Evolutionary conservation across 2,888 invertebrate species (phyloP), one percentile per base, ranked within the genome.

Genomic region (Caenorhabditis angaria): DNA sequence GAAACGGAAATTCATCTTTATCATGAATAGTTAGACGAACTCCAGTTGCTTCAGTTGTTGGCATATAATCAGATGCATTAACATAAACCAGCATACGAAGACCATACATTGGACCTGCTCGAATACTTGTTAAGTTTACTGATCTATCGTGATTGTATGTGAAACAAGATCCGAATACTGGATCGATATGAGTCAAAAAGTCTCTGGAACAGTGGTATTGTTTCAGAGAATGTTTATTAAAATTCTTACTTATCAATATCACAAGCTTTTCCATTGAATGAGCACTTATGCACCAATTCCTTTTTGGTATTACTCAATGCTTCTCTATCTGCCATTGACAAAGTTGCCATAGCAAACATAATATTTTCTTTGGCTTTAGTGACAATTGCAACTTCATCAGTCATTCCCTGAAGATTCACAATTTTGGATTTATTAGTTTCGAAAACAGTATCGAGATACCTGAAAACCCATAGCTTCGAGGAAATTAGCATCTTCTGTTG

Each of bases 361-460:
- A 87, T 83, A 64, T 87, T 87, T 65, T 87, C 87, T 63, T 87
- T 87, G 0, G 87, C 87, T 67, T 85, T 86, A 18, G 87, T 87
- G 0, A 86, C 85, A 64, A 87, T 86, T 2, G 87, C 86, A 27
- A 87, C 86, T 76, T 87, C 87, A 73, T 87, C 87, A 4, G 82
- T 85, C 83, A 87, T 86, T 47, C 83, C 84, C 85, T 86, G 32
- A 54, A 57, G 54, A n/a, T 62, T 24, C 14, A 35, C 25, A 32
- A 48, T 20, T n/a, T 14, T n/a, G 57, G 41, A 64, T 18, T 58
- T 41, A 60, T 14, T 25, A 32, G 12, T 35, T 29, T 55, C 50
- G 18, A 27, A 58, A 50, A 32, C 18, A 14, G 47, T 20, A n/a
- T 51, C 4, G 0, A 14, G 28, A 56, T 54, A 83, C 85, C 61